Evolutionary conservation across 1,140 invertebrate genomes (phyloP).

Genomic region (Heterodera schachtii): DNA sequence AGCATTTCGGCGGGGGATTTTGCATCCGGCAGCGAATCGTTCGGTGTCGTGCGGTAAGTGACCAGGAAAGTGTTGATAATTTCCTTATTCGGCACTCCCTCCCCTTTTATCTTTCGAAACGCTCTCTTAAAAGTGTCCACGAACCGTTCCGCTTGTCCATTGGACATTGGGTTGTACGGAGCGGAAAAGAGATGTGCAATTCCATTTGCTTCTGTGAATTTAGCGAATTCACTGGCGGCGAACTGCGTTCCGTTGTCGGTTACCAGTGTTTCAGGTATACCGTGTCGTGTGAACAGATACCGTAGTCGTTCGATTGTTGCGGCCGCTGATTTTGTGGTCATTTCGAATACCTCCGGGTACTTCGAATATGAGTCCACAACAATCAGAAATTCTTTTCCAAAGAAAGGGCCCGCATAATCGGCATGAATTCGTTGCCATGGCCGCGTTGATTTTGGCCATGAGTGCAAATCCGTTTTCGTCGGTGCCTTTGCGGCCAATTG

Average conservation of each 20-base stretch:
- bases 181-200: not conserved
- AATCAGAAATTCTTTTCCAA: slow-evolving; percentile 70
- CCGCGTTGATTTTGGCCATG: no score
- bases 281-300: not conserved
- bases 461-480: not conserved
- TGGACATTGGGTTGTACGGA: slow-evolving; percentile 7
- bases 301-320: slow-evolving; percentile 25
- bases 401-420: slow-evolving; percentile 66
- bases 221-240: not conserved
- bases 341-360: not conserved
- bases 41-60: slow-evolving; percentile 23
- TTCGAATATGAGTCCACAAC: not conserved
- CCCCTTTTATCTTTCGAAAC: no score
- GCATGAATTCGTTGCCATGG: slow-evolving; percentile 56
- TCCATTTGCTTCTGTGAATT: not conserved
- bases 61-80: slow-evolving; percentile 4
- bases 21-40: not conserved
- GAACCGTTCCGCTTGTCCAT: slow-evolving; percentile 59
- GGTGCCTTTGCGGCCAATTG: slow-evolving; percentile 1
- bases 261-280: not conserved
- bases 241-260: slow-evolving; percentile 18
- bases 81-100: slow-evolving; percentile 32
- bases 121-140: slow-evolving; percentile 51
- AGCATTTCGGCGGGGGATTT: slow-evolving; percentile 22
- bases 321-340: slow-evolving; percentile 24